Evolutionary conservation across 1,140 invertebrate species (phyloP).

Genomic region (Piezodorus guildinii): DNA sequence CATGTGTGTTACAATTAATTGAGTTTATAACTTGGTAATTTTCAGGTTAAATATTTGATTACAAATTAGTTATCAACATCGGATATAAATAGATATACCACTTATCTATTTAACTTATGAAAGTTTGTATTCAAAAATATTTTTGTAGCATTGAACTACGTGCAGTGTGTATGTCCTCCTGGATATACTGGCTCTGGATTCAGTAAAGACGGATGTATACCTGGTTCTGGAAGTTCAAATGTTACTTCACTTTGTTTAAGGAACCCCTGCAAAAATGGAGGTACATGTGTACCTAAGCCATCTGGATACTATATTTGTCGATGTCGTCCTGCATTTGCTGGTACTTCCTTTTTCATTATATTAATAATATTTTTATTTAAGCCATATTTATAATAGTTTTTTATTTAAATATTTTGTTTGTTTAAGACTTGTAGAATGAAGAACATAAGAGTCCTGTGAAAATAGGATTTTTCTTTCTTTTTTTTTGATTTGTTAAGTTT

Average conservation of each 20-base stretch:
- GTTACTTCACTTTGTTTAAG: slow-evolving; percentile 38
- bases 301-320: slow-evolving; percentile 40
- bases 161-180: slow-evolving; percentile 62
- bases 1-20: no score
- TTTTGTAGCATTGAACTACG: slow-evolving; percentile 30
- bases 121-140: not conserved
- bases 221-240: slow-evolving; percentile 26
- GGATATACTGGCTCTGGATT: slow-evolving; percentile 71
- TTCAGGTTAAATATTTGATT: no score
- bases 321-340: slow-evolving; percentile 47
- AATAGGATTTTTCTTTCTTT: no score
- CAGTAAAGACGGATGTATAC: slow-evolving; percentile 64
- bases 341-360: slow-evolving; percentile 30
- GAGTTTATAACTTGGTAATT: no score
- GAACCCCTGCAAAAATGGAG: slow-evolving; percentile 55
- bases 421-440: no score
- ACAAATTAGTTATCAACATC: no score
- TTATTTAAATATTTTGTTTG: no score
- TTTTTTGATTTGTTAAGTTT: no score
- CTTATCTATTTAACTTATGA: not conserved
- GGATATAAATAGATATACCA: not conserved
- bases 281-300: slow-evolving; percentile 38
- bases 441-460: no score
- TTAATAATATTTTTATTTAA: not conserved
- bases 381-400: no score